These are phyloP conservation scores for Miltochrista miniata DNA, from an alignment of 2,888 invertebrate genomes.

Conservation along the genomic window DNA sequence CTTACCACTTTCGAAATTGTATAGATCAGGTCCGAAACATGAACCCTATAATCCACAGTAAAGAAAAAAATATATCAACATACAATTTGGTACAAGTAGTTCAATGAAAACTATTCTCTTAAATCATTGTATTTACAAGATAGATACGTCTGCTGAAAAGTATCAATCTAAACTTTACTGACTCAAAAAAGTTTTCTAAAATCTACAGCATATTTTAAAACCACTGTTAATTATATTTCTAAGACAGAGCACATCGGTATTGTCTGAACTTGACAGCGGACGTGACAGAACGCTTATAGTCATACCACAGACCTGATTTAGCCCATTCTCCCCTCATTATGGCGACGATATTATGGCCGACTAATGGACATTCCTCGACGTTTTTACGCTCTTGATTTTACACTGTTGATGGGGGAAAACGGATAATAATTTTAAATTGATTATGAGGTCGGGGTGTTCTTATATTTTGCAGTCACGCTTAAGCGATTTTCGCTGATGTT, in stretches of 20 bases:
- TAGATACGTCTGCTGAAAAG: too few species aligned
- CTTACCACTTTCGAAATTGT: too few species aligned
- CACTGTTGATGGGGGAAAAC: conserved; percentile 52
- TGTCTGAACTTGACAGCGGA: conserved; percentile 43
- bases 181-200: neutral
- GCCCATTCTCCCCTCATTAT: conserved; percentile 67
- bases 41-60: too few species aligned
- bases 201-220: neutral
- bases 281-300: conserved; percentile 61
- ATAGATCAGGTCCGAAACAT: too few species aligned
- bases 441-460: conserved; percentile 30
- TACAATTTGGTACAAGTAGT: too few species aligned
- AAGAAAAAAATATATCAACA: too few species aligned
- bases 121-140: too few species aligned
- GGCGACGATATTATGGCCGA: conserved; percentile 60
- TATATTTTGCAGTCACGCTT: conserved; percentile 22
- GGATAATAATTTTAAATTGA: conserved; percentile 62
- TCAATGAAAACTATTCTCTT: too few species aligned
- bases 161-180: too few species aligned
- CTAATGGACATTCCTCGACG: conserved; percentile 69
- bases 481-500: neutral
- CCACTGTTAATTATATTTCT: conserved; percentile 10
- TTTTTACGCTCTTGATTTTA: conserved; percentile 60
- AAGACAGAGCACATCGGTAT: conserved; percentile 21
- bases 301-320: conserved; percentile 53